phyloP scores from a whole-genome alignment of 2,888 invertebrate genomes.

The Sarcophaga subvicina region DNA sequence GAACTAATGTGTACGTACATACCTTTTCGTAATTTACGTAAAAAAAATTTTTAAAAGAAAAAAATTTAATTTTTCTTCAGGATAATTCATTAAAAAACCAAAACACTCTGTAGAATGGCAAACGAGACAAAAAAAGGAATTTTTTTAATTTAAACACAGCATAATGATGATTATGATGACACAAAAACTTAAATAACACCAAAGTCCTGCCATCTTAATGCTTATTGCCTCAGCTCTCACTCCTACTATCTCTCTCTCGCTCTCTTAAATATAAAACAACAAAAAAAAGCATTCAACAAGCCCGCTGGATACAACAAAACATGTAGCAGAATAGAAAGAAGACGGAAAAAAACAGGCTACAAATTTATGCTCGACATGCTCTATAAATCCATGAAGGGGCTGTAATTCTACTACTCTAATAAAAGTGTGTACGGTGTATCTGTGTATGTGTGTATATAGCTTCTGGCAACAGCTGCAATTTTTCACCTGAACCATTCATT shows the following conservation, averaged over 20 bases:
- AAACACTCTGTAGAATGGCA: neutral
- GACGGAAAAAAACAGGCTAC: conserved; percentile 32
- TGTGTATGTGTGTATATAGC: conserved; percentile 37
- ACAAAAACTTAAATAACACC: conserved; percentile 56
- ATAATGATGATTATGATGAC: conserved; percentile 56
- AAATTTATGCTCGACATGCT: conserved; percentile 67
- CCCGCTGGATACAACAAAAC: neutral
- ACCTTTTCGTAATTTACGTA: too few species aligned
- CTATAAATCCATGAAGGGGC: conserved; percentile 40
- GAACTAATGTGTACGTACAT: too few species aligned
- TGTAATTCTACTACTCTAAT: conserved; percentile 32
- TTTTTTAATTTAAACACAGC: conserved; percentile 52
- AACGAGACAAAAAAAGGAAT: conserved; percentile 11
- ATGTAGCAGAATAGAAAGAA: conserved; percentile 3
- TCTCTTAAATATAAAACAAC: neutral
- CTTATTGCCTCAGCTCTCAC: too few species aligned
- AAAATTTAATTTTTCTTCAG: too few species aligned
- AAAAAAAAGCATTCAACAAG: neutral
- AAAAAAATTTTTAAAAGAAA: too few species aligned
- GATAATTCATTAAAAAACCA: neutral
- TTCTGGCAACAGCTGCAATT: conserved; percentile 78
- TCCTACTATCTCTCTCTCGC: too few species aligned
- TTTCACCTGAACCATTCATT: conserved; percentile 79
- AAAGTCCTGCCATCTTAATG: neutral
- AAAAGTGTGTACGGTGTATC: neutral